These are phyloP conservation scores for Nasonovia ribisnigri DNA, from an alignment of 2,888 invertebrate species.

Conservation along the genomic window DNA sequence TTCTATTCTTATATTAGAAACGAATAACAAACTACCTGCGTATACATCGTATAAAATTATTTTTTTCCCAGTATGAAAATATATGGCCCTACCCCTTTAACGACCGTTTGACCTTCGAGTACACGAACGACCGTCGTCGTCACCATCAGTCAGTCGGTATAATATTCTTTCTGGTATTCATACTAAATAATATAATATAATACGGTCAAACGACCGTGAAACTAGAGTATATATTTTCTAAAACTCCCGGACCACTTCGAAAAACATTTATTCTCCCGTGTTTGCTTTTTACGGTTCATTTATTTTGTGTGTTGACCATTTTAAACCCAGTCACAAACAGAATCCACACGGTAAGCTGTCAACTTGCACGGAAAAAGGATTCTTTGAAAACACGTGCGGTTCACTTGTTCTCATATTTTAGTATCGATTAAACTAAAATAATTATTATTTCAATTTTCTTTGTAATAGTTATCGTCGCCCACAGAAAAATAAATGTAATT, in stretches of 20 bases:
- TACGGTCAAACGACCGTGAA: slow-evolving; percentile 35
- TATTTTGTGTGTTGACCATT: not conserved
- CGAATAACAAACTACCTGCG: not conserved
- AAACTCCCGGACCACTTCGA: slow-evolving; percentile 3
- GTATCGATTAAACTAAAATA: not conserved
- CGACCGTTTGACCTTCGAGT: slow-evolving; percentile 27
- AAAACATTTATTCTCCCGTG: slow-evolving; percentile 8
- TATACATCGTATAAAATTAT: not conserved
- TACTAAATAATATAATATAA: not conserved
- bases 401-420: not conserved
- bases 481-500: not conserved
- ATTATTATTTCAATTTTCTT: not conserved
- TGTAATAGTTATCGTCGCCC: not conserved
- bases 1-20: not conserved
- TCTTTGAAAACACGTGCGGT: not conserved
- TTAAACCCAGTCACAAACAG: slow-evolving; percentile 11
- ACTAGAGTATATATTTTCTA: slow-evolving; percentile 14
- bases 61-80: not conserved
- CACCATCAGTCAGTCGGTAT: no score
- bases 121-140: not conserved
- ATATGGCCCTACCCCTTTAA: not conserved
- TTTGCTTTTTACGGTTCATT: not conserved
- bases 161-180: not conserved
- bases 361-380: not conserved
- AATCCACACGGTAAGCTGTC: not conserved